A percentile compares a stretch with the other conserved stretches of the same genome.
Evolutionary conservation across 2,797 vertebrate species (phyloP).

Genomic region (Orientallactaga sibirica): DNA sequence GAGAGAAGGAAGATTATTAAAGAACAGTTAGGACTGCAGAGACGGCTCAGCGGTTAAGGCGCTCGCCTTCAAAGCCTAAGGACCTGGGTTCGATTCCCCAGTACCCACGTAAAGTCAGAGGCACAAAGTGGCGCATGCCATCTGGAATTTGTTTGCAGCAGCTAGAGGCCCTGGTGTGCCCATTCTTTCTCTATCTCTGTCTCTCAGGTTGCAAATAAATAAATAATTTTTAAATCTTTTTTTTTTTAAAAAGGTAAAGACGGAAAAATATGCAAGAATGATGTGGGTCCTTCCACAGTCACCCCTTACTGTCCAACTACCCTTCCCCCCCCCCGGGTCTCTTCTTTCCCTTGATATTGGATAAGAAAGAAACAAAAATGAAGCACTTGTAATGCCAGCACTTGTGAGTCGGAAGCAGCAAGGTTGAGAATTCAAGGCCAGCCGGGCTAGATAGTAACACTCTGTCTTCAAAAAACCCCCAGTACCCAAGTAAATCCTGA

Average conservation of each 20-base stretch:
- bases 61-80: no score
- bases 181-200: no score
- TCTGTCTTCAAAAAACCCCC: not conserved
- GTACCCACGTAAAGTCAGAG: no score
- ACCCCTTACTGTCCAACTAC: not conserved
- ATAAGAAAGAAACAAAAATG: constrained; percentile 28
- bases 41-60: no score
- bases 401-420: not conserved
- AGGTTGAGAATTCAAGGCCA: not conserved
- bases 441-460: not conserved
- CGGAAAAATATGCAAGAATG: not conserved
- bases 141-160: no score
- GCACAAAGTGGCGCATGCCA: no score
- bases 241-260: not conserved
- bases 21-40: not conserved
- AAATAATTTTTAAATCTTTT: no score
- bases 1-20: not conserved
- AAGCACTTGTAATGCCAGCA: not conserved
- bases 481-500: no score
- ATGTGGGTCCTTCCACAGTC: not conserved
- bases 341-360: not conserved
- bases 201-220: no score
- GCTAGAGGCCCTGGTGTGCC: no score
- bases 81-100: no score
- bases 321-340: not conserved